Evolutionary conservation across 2,113 vertebrate species (phyloP), one percentile per base, ranked within the genome.

Genomic region (Fregetta grallaria): DNA sequence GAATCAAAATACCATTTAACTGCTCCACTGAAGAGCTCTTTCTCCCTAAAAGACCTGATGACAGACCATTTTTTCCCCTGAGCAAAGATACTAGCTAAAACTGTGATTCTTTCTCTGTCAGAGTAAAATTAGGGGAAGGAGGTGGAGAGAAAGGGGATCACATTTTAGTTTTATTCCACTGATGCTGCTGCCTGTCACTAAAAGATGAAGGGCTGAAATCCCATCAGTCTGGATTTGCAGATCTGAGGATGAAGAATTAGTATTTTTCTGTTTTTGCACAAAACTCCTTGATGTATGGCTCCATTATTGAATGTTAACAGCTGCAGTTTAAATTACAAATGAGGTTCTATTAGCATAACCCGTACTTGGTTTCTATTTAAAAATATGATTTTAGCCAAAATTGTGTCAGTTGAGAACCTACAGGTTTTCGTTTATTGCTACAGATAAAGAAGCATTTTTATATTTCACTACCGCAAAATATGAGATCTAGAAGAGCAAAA

Each of bases 221-320:
- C 95, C 96, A 94, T 97, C 97, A 97, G 92, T 96, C 96, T 97
- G 97, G 96, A 97, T 97, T 97, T 97, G 81, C 94, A 97, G 97
- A 97, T 95, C 95, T 94, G 67, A 97, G 96, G 91, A 87, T 73
- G 95, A 96, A 95, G 97, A 97, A 97, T 96, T 97, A 97, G 94
- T 97, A 97, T 96, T 96, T 97, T 97, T 95, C 94, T 97, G 97
- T 96, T 97, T 96, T 97, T 97, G 84, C 67, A 95, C 66, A 94
- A 97, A 97, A 97, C 77, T 95, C 95, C 97, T 96, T 97, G 96
- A 97, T 96, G 91, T 96, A 92, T 95, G 86, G 80, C 55, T 95
- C 70, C 80, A 92, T 97, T 97, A 95, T 71, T 95, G 94, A 96
- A 95, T 91, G 96, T 83, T 97, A 97, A 94, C 86, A 95, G 94